Conservation (phyloP, 37 sponge, comb jelly and placozoan species). For the Petrosia ficiformis region DNA sequence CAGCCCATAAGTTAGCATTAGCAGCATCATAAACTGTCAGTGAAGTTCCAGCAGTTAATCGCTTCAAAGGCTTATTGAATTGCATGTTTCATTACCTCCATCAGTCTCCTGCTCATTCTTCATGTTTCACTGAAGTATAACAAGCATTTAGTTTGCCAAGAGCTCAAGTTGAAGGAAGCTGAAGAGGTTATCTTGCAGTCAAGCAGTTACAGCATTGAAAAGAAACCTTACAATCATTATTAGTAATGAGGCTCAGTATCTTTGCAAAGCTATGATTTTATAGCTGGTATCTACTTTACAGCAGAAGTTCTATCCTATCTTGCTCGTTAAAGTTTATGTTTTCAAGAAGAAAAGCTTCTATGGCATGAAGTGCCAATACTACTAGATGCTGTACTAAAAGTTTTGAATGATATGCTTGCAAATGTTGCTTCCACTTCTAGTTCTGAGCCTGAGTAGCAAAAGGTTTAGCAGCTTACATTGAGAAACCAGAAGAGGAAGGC, state of each 20-base stretch:
- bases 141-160: not conserved
- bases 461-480: not conserved
- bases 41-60: not conserved
- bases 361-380: slow-evolving; percentile 1
- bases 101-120: not conserved
- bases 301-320: not conserved
- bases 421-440: slow-evolving; percentile 4
- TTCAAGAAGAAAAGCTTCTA: not conserved
- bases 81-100: not conserved
- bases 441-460: not conserved
- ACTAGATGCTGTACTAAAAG: not conserved
- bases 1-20: too few relatives aligned
- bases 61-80: not conserved
- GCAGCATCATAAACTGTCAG: too few relatives aligned
- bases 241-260: not conserved
- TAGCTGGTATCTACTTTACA: not conserved
- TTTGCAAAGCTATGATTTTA: not conserved
- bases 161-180: not conserved
- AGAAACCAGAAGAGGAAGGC: not conserved
- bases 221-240: not conserved
- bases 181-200: not conserved
- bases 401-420: not conserved
- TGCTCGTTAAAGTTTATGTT: not conserved
- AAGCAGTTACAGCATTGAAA: not conserved
- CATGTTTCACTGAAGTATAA: not conserved